Percentiles rank a stretch among this genome's conserved stretches.
These are phyloP conservation scores for Recurvirostra avosetta DNA, from an alignment of 2,113 vertebrate species.

Conservation along the genomic window DNA sequence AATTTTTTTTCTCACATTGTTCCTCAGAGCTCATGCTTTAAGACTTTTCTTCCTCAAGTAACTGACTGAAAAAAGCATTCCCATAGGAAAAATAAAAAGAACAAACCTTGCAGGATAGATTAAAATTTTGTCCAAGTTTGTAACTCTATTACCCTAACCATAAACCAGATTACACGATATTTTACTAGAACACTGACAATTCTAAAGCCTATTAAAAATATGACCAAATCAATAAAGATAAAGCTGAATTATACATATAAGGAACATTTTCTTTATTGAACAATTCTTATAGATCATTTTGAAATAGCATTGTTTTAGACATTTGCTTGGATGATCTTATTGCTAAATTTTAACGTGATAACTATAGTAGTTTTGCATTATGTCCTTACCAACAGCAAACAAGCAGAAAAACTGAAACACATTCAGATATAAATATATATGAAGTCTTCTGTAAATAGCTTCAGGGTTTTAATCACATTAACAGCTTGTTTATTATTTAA, in stretches of 20 bases:
- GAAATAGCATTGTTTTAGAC: constrained; percentile 20
- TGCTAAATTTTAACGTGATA: constrained; percentile 41
- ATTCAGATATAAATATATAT: constrained; percentile 27
- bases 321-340: constrained; percentile 44
- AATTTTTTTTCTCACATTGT: neutral
- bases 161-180: constrained; percentile 47
- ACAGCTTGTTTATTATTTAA: neutral
- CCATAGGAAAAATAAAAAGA: constrained; percentile 7
- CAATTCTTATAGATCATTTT: constrained; percentile 36
- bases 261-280: constrained; percentile 65
- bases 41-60: constrained; percentile 38
- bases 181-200: constrained; percentile 69
- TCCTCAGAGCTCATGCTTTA: constrained; percentile 13
- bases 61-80: constrained; percentile 30
- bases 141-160: constrained; percentile 55
- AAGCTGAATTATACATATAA: constrained; percentile 61
- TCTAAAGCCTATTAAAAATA: constrained; percentile 67
- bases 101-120: constrained; percentile 45
- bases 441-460: constrained; percentile 42
- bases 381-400: constrained; percentile 44
- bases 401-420: constrained; percentile 39
- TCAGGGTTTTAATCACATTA: constrained; percentile 34
- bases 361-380: neutral
- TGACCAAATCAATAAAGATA: constrained; percentile 69
- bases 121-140: constrained; percentile 61